Base-by-base conservation (phyloP, 2,113 vertebrate species). In the Monopterus albus region DNA sequence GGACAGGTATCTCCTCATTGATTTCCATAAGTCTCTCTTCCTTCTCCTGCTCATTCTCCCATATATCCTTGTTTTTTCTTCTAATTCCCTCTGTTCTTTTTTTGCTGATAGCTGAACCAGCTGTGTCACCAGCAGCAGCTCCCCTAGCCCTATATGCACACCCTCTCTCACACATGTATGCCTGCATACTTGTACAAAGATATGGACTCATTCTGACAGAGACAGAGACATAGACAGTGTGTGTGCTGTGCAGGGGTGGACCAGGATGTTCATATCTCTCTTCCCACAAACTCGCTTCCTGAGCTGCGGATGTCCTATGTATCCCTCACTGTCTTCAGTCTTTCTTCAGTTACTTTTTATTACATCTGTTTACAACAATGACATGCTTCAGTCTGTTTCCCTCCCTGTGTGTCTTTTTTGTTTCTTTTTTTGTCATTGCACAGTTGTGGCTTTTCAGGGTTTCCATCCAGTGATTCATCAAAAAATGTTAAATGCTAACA, bases 241-340 rank as follows among this genome's bases (percentile, higher is more conserved):
- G 47, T 61, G 47, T 61, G 36, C 13, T 66, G 66, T 64, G 63
- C 38, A 36, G 35, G 60, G 50, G 59, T 28, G 12, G 35, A 64
- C 74, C 76, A 84, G 79, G 82, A 82, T 82, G 64, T 87, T 84
- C 33, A 53, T 39, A 38, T 80, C 59, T 79, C 43, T 75, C 69
- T 72, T 75, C 69, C 83, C 77, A 76, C 46, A 26, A 28, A 60
- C 72, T 65, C 14, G 4, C 79, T 83, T 26, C 46, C 81, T 67
- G 72, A 57, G 33, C 56, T 72, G 78, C 70, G 82, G 86, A 87
- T 89, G 86, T 88, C 88, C 88, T 80, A 56, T 43, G 75, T 29
- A 52, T 69, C 68, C n/a, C 55, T 72, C 61, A 36, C 50, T 84
- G 73, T 83, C 59, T 64, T 55, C 42, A 18, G 29, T 45, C 45